Base-by-base conservation (phyloP, 2,797 vertebrate genomes). In the Neosalanx taihuensis region DNA sequence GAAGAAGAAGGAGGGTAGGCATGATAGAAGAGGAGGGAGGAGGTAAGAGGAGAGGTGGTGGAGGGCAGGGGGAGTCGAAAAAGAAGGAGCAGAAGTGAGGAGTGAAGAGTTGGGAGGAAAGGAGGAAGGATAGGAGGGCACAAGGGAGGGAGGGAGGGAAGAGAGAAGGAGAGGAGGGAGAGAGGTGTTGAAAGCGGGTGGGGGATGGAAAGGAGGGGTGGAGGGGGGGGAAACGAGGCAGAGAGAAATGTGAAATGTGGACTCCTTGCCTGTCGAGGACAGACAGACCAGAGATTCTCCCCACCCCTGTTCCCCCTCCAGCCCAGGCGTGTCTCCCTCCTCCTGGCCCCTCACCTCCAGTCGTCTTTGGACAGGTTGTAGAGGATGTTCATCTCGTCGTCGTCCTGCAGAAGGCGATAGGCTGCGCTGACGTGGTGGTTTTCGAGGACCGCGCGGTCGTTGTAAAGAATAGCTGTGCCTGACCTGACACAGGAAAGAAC, bases 371-470 rank as follows among this genome's bases (percentile, higher is more conserved):
- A 95, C 69, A 98, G 91, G 83, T 98, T 98, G 70, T 89, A 88
- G 51, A 99, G 86, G 87, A 99, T 98, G 86, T 99, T 98, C 91
- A 94, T 96, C 65, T 98, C 95, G 29, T 96, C 98, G 1, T 96
- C 95, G 2, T 94, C 92, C 83, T 98, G 96, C 6, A 98, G 89
- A 71, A 99, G 96, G 58, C 94, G 95, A 78, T 95, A 99, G 0
- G 93, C 94, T 2, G 95, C 94, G 26, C 97, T 98, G 51, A 99
- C 89, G 0, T 99, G 97, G 79, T 99, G 96, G 81, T 96, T 99
- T 87, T 99, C 97, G 71, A 94, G 90, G 37, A 99, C 96, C 10
- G 97, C 95, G 0, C 94, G 92, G 78, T 99, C 97, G 6, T 99
- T 99, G 83, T 99, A 98, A 10, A 99, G 86, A 89, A 98, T 94